Conservation (phyloP, 2,113 vertebrate genomes). For the Amia ocellicauda region DNA sequence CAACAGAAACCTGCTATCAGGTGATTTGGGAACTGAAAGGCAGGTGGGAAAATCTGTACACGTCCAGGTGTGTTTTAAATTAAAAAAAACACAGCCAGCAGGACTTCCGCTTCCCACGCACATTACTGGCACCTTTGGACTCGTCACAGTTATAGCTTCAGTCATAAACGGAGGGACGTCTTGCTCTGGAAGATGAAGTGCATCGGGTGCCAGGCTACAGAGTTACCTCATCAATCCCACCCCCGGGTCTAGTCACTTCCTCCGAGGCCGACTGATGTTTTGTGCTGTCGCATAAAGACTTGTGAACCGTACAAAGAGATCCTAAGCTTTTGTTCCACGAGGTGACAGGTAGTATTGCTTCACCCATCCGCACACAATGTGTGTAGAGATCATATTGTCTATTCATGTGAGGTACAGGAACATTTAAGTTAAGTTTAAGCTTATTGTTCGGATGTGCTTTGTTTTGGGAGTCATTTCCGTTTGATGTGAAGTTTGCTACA, state of each 20-base stretch:
- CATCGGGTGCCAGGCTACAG: no score
- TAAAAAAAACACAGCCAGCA: no score
- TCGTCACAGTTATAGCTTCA: no score
- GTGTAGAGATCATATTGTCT: slow-evolving; percentile 30
- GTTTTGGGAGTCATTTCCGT: slow-evolving; percentile 30
- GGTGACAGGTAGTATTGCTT: slow-evolving; percentile 45
- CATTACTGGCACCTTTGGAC: no score
- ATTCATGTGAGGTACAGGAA: slow-evolving; percentile 23
- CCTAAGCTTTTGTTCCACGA: slow-evolving; percentile 38
- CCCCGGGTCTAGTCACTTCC: slow-evolving; percentile 1
- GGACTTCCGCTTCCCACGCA: no score
- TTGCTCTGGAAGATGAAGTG: no score
- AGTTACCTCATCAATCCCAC: no score
- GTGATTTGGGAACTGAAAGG: no score
- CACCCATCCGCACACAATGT: slow-evolving; percentile 33
- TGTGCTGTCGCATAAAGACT: slow-evolving; percentile 36
- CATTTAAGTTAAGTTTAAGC: slow-evolving; percentile 17
- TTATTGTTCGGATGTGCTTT: slow-evolving; percentile 24
- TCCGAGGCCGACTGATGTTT: slow-evolving; percentile 29
- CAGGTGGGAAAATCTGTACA: no score
- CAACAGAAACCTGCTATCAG: no score
- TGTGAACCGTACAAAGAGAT: slow-evolving; percentile 40
- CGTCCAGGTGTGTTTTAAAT: no score
- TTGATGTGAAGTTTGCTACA: slow-evolving; percentile 17
- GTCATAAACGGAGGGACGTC: no score